Evolutionary conservation across 1,140 invertebrate genomes (phyloP).

Genomic region (Lasioglossum baleicum): DNA sequence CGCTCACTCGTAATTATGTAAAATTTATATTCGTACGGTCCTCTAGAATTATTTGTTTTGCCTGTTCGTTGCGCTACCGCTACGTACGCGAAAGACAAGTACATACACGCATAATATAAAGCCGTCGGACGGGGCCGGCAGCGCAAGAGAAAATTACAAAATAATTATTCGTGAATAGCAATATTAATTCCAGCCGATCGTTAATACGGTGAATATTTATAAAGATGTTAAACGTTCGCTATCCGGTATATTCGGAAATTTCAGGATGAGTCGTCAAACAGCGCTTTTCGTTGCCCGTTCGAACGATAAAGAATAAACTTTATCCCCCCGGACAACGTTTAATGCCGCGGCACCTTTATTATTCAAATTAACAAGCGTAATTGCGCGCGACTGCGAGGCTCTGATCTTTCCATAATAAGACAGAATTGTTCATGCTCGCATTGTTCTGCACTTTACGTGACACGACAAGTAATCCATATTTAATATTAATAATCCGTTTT

Average conservation of each 20-base stretch:
- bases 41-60: constrained; percentile 23
- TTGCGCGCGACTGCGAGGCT: no score
- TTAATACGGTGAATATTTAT: constrained; percentile 5
- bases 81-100: not conserved
- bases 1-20: constrained; percentile 37
- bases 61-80: not conserved
- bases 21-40: not conserved
- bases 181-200: constrained; percentile 16
- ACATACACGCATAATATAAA: not conserved
- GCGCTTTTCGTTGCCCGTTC: not conserved
- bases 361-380: not conserved
- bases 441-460: no score
- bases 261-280: not conserved
- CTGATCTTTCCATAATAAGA: no score
- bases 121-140: not conserved
- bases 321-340: not conserved
- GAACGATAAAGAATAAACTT: not conserved
- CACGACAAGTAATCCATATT: no score
- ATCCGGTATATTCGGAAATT: not conserved
- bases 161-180: constrained; percentile 18
- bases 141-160: constrained; percentile 4
- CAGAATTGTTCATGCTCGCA: no score
- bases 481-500: no score
- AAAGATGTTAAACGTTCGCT: not conserved
- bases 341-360: not conserved